These are phyloP conservation scores for Athrips mouffetella DNA, from an alignment of 2,888 invertebrate genomes.

Conservation along the genomic window DNA sequence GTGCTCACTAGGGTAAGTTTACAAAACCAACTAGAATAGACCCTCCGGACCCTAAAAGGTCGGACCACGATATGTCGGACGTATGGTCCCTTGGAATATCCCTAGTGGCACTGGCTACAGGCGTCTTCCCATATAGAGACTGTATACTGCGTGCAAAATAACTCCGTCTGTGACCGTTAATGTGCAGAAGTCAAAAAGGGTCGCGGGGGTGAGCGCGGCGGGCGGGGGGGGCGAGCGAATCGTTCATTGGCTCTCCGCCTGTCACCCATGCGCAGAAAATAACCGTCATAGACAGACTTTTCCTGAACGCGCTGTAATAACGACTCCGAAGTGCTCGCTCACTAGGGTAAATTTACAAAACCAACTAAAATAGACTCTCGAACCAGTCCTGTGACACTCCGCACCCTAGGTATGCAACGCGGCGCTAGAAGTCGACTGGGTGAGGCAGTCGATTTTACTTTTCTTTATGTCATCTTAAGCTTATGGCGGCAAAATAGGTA, in stretches of 20 bases:
- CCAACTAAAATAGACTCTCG: conserved; percentile 98
- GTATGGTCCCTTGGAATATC: conserved; percentile 99
- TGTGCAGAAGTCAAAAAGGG: conserved; percentile 99
- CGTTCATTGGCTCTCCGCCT: conserved; percentile 97
- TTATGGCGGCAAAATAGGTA: too few relatives aligned
- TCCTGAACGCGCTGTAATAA: conserved; percentile 97
- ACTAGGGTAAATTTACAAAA: conserved; percentile 89
- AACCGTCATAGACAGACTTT: conserved; percentile 97
- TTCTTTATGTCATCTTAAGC: too few relatives aligned
- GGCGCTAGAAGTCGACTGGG: too few relatives aligned
- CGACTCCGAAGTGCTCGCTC: conserved; percentile 98
- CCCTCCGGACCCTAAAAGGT: conserved; percentile 92
- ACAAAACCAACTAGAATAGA: conserved; percentile 99
- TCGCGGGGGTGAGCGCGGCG: conserved; percentile 94
- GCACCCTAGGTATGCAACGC: too few relatives aligned
- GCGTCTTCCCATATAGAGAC: conserved; percentile 95
- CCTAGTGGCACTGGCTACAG: conserved; percentile 97
- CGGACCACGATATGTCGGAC: conserved; percentile 99
- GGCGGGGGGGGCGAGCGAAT: conserved; percentile 99
- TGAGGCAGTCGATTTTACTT: too few relatives aligned
- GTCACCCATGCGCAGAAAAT: too few relatives aligned
- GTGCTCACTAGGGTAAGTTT: conserved; percentile 88
- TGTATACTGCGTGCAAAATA: conserved; percentile 99
- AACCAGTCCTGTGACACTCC: too few relatives aligned
- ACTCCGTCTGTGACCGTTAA: conserved; percentile 86